A percentile compares a stretch with the other conserved stretches of the same genome.
These are phyloP conservation scores for Fragum fragum DNA, from an alignment of 2,888 invertebrate genomes.

Conservation along the genomic window DNA sequence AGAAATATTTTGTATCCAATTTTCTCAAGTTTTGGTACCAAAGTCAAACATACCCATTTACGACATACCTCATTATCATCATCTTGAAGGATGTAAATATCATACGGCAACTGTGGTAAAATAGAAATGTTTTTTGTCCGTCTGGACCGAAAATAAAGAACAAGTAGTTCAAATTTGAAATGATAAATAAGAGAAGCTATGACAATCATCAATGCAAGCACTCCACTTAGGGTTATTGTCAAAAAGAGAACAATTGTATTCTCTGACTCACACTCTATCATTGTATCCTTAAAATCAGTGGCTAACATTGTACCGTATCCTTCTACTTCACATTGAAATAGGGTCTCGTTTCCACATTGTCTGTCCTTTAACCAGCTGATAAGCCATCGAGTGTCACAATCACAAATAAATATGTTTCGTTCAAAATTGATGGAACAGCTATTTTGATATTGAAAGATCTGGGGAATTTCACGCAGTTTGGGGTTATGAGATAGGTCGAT, in stretches of 20 bases:
- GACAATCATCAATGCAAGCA: constrained; percentile 20
- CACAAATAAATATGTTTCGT: constrained; percentile 32
- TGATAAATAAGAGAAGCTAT: constrained; percentile 8
- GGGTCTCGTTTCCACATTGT: constrained; percentile 17
- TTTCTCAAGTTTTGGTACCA: constrained; percentile 31
- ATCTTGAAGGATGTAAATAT: constrained; percentile 47
- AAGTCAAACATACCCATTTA: constrained; percentile 29
- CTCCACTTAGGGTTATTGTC: constrained; percentile 6
- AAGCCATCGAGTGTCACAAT: constrained; percentile 41
- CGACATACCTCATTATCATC: constrained; percentile 30
- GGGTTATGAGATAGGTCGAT: constrained; percentile 43
- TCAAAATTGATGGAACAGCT: constrained; percentile 30
- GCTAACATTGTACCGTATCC: constrained; percentile 22
- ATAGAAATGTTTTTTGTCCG: not conserved
- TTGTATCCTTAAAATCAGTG: not conserved
- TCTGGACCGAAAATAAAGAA: constrained; percentile 29
- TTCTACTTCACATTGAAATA: constrained; percentile 39
- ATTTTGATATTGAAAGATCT: constrained; percentile 38
- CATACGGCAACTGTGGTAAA: constrained; percentile 21
- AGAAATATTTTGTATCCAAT: constrained; percentile 38
- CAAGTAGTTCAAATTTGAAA: constrained; percentile 38
- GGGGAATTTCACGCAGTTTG: constrained; percentile 33
- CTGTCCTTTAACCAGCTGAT: constrained; percentile 33
- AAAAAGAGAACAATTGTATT: not conserved
- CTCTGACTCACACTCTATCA: constrained; percentile 22